Evolutionary conservation across 2,888 invertebrate genomes (phyloP).

Genomic region (Ellobium chinense): DNA sequence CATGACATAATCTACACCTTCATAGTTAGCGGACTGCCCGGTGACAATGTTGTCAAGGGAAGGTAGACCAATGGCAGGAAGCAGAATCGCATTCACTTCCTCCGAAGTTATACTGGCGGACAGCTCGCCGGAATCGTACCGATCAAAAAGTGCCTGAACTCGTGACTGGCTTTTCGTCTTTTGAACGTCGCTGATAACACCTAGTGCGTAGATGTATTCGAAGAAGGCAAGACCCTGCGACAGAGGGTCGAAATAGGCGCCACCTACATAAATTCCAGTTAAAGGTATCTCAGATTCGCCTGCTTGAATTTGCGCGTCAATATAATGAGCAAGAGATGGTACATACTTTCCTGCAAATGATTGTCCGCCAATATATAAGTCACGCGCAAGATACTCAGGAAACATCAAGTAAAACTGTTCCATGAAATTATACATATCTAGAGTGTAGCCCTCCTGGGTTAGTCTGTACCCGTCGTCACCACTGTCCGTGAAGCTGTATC

Average conservation of each 20-base stretch:
- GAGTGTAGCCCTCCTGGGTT: conserved; percentile 85
- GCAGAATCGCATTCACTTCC: neutral
- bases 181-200: neutral
- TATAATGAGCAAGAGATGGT: conserved; percentile 84
- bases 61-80: neutral
- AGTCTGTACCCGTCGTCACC: conserved; percentile 76
- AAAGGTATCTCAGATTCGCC: conserved; percentile 58
- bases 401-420: conserved; percentile 91
- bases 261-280: conserved; percentile 75
- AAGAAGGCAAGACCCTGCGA: conserved; percentile 32
- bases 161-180: neutral
- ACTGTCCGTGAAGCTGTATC: conserved; percentile 91
- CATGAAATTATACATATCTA: conserved; percentile 84
- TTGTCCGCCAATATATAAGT: conserved; percentile 92
- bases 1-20: neutral
- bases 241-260: conserved; percentile 75
- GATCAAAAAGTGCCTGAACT: neutral
- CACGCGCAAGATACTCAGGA: conserved; percentile 85
- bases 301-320: conserved; percentile 60
- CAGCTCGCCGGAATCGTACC: neutral
- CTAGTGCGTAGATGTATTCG: neutral
- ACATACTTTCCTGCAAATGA: conserved; percentile 84
- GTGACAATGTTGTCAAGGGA: neutral
- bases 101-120: neutral
- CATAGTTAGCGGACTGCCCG: too few species aligned